Evolutionary conservation across 2,888 invertebrate species (phyloP).

Genomic region (Latrodectus hesperus): DNA sequence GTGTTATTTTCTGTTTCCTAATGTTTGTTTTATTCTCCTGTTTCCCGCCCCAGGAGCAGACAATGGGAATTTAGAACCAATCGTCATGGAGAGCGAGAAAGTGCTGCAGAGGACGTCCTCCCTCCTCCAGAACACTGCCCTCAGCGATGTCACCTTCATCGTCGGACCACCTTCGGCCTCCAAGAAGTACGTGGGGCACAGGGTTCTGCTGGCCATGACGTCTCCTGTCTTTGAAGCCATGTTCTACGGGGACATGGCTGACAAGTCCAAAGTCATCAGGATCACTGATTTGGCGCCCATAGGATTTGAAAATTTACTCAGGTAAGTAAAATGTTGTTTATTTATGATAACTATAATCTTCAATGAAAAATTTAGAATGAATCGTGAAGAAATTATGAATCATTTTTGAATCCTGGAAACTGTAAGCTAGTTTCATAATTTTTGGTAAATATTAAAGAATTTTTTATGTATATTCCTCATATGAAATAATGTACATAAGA

Average conservation of each 20-base stretch:
- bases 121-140: constrained; percentile 72
- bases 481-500: too few species aligned
- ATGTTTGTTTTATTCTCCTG: constrained; percentile 6
- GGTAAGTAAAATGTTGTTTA: constrained; percentile 25
- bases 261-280: constrained; percentile 72
- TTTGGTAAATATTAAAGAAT: too few species aligned
- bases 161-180: constrained; percentile 72
- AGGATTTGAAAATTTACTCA: constrained; percentile 72
- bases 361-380: too few species aligned
- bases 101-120: constrained; percentile 69
- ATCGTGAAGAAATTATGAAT: too few species aligned
- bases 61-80: constrained; percentile 22
- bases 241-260: constrained; percentile 72
- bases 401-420: too few species aligned
- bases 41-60: constrained; percentile 28
- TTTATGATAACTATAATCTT: neutral
- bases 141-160: constrained; percentile 72
- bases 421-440: too few species aligned
- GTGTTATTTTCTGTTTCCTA: constrained; percentile 8
- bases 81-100: constrained; percentile 69
- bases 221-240: constrained; percentile 72
- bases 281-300: constrained; percentile 72
- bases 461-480: too few species aligned
- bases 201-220: constrained; percentile 72
- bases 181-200: constrained; percentile 72